phyloP scores from a whole-genome alignment of 1,140 invertebrate species.

The Lucilia sericata region DNA sequence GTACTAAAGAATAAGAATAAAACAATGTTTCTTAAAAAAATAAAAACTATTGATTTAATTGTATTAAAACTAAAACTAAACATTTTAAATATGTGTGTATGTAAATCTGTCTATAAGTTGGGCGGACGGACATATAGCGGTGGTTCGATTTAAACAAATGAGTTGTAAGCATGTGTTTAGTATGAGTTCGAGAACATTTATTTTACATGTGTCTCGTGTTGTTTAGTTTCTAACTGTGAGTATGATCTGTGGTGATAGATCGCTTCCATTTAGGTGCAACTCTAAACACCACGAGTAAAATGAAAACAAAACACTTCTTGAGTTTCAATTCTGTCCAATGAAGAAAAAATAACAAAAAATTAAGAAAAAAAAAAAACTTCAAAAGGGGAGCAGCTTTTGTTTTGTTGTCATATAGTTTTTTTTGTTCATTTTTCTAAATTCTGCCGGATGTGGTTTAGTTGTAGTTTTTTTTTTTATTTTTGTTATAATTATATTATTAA shows the following conservation, averaged over 20 bases:
- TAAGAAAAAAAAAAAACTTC: background rate
- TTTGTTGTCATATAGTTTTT: background rate
- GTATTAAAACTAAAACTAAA: too few species aligned
- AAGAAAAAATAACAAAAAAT: too few species aligned
- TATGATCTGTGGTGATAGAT: background rate
- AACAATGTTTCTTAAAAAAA: background rate
- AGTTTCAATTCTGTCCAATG: too few species aligned
- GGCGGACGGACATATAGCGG: too few species aligned
- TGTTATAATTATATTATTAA: background rate
- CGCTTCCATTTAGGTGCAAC: background rate
- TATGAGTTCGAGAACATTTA: conserved; percentile 10
- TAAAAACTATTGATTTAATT: background rate
- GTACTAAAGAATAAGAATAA: background rate
- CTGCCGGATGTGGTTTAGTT: background rate
- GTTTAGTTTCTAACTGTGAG: background rate
- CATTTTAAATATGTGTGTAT: too few species aligned
- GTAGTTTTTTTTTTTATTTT: too few species aligned
- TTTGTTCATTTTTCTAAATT: background rate
- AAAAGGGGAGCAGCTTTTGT: conserved; percentile 15
- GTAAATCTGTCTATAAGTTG: too few species aligned
- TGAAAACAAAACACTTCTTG: too few species aligned
- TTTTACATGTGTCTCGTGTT: background rate
- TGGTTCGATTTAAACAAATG: background rate
- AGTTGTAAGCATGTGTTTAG: background rate
- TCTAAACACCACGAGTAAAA: too few species aligned